These are phyloP conservation scores for Rhineura floridana DNA, from an alignment of 2,113 vertebrate genomes.

Conservation along the genomic window DNA sequence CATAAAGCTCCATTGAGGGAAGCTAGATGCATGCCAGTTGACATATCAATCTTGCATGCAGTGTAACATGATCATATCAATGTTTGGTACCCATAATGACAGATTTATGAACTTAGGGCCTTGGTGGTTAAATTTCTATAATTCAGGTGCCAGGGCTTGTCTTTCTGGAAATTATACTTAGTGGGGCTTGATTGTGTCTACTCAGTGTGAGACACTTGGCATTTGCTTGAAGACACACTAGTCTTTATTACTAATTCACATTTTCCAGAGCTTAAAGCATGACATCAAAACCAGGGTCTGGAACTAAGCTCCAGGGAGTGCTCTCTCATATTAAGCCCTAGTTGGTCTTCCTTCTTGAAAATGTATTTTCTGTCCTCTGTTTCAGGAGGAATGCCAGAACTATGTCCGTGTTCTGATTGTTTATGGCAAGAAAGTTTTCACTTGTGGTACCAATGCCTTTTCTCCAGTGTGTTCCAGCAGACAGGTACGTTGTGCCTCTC, in stretches of 20 bases:
- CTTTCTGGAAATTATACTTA: not conserved
- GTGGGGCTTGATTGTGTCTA: not conserved
- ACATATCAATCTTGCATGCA: not conserved
- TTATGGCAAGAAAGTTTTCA: constrained; percentile 92
- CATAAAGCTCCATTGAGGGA: not conserved
- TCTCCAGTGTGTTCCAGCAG: constrained; percentile 91
- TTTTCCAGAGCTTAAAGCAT: not conserved
- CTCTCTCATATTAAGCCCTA: not conserved
- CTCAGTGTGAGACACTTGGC: not conserved
- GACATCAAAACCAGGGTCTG: not conserved
- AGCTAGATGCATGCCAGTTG: not conserved
- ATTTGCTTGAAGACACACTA: not conserved
- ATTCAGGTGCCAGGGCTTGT: not conserved
- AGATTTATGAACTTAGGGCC: not conserved
- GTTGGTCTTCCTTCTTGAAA: not conserved
- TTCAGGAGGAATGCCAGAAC: constrained; percentile 96
- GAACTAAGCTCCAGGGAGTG: not conserved
- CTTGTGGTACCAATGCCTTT: constrained; percentile 97
- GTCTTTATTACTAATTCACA: not conserved
- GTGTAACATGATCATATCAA: not conserved
- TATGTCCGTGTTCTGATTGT: constrained; percentile 94
- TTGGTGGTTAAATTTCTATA: not conserved
- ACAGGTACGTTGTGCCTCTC: constrained; percentile 82
- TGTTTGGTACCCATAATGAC: not conserved
- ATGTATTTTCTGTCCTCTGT: constrained; percentile 26